phyloP scores from a whole-genome alignment of 2,797 vertebrate genomes.

The Phrynocephalus vlangalii region DNA sequence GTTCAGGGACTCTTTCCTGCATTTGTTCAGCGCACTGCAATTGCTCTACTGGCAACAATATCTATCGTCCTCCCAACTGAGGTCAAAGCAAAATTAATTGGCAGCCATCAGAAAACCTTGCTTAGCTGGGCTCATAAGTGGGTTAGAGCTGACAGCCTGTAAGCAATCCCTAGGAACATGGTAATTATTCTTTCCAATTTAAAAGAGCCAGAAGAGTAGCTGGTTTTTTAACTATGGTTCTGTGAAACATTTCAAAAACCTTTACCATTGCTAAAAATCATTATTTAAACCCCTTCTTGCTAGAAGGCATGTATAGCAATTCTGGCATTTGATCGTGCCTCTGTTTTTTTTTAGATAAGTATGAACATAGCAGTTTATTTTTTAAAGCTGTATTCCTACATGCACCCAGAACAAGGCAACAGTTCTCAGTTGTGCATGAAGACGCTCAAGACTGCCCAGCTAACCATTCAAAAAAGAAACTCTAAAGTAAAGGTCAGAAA shows the following conservation, averaged over 20 bases:
- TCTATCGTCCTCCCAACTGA: neutral
- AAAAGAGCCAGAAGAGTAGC: neutral
- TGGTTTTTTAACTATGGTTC: neutral
- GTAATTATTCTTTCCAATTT: constrained; percentile 8
- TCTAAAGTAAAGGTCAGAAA: neutral
- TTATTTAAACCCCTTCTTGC: neutral
- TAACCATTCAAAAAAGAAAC: neutral
- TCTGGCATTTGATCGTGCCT: neutral
- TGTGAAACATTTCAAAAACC: neutral
- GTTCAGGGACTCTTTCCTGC: neutral
- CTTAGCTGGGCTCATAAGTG: neutral
- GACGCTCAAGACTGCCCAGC: neutral
- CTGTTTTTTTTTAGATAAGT: neutral
- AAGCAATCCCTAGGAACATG: neutral
- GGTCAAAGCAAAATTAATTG: neutral
- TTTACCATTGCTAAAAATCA: neutral
- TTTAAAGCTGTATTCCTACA: neutral
- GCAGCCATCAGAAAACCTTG: neutral
- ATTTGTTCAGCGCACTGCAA: neutral
- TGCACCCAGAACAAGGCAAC: neutral
- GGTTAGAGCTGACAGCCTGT: neutral
- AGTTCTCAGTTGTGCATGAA: neutral
- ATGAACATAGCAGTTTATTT: neutral
- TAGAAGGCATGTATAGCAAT: neutral
- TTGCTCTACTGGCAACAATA: neutral